Evolutionary conservation across 2,113 vertebrate species (phyloP).

Genomic region (Tapirus terrestris): DNA sequence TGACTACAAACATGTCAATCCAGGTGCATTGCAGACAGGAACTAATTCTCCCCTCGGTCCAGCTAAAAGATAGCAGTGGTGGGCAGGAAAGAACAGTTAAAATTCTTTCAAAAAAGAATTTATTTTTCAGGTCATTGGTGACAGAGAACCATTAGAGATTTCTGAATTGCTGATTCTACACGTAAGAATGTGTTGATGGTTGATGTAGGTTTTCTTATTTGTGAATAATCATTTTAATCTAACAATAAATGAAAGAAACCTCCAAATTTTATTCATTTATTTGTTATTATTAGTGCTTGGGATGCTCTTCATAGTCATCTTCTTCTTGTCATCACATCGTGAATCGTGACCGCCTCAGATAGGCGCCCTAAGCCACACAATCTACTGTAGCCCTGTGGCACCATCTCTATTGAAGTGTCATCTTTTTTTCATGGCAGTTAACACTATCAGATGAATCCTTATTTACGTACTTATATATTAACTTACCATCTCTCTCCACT

Average conservation of each 20-base stretch:
- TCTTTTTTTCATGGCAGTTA: neutral
- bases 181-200: neutral
- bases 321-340: neutral
- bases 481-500: neutral
- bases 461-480: neutral
- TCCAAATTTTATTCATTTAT: neutral
- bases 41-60: neutral
- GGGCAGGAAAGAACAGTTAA: neutral
- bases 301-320: neutral
- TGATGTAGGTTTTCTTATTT: neutral
- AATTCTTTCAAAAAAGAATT: neutral
- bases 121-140: neutral
- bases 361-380: neutral
- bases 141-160: neutral
- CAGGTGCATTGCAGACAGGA: neutral
- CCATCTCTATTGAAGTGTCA: accelerated
- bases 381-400: neutral
- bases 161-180: neutral
- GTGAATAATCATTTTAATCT: neutral
- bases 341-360: neutral
- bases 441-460: neutral
- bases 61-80: neutral
- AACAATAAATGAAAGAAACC: neutral
- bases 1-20: neutral
- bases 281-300: neutral